Evolutionary conservation across 2,888 invertebrate species (phyloP), one percentile per base, ranked within the genome.

Genomic region (Conops quadrifasciatus): DNA sequence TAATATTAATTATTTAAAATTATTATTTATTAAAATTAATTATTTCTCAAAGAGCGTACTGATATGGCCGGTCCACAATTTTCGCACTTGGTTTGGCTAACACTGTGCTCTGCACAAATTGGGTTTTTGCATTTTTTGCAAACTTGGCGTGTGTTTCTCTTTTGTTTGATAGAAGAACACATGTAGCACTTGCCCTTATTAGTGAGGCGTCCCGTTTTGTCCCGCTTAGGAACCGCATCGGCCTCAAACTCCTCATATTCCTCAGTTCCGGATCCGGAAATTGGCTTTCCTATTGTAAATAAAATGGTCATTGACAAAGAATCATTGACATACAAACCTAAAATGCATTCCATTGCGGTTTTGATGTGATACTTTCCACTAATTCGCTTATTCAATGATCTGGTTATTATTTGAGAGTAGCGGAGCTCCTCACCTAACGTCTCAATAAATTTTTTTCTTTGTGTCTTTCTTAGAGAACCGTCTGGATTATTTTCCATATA

Each of bases 261-360:
- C 21, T 53, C 53, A 53, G 53, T 53, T 53, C 5, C 7, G 53
- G 53, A 53, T n/a, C n/a, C n/a, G n/a, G n/a, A n/a, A 53, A 53
- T 53, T 21, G 53, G 53, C 53, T 53, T 53, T 53, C 53, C 53
- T 53, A 53, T 53, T 53, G 11, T 21, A 53, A 53, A 53, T 53
- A 53, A 9, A 53, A n/a, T n/a, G n/a, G n/a, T n/a, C n/a, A n/a
- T 4, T 49, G 16, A 49, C 15, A 49, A 49, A 2, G 49, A 16
- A 49, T 9, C 3, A 49, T 49, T 15, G 45, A 11, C 7, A 45
- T 45, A 45, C n/a, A n/a, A 16, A 49, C 49, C 49, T 49, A 49
- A 49, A 49, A 45, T 45, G 45, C 45, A 45, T 49, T 49, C 49
- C 49, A 11, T 49, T 5, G 45, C 45, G 49, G 49, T 49, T 49